Base-by-base conservation (phyloP, 92 coral and sea anemone genomes). In the Isaurus tuberculatus region DNA sequence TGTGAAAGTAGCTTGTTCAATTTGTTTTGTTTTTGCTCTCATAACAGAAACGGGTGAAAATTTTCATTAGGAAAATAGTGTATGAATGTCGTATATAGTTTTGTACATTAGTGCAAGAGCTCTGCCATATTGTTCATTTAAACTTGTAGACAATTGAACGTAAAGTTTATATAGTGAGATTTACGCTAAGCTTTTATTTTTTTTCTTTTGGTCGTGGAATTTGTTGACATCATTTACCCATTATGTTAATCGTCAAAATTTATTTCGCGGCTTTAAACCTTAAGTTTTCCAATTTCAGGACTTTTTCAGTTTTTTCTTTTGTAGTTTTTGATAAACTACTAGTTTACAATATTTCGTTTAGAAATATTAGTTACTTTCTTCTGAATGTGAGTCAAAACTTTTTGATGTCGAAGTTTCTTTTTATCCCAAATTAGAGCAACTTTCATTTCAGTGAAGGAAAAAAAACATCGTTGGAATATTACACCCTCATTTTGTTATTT, bases 41-140 rank as follows among this genome's bases (percentile, higher is more conserved):
- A 6, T 40, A 40, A 2, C 46, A 40, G 46, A 13, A 40, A 40
- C 11, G 46, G 46, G 46, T 40, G 0, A 40, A 40, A 40, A 40
- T 40, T 40, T 40, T 40, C 46, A 40, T 40, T 40, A 7, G 46
- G 11, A 40, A 40, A 20, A 49, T 74, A n/a, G 48, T 37, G 28
- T 74, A 8, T 16, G 48, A 48, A 26, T 73, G 29, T 29, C 27
- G 19, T 74, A 16, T 58, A 57, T 1, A 2, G 19, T 44, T 46
- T 15, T 57, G 65, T 57, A 57, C 8, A n/a, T 57, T 74, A 74
- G n/a, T 53, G 80, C 80, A 74, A 74, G 17, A 57, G 80, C 80
- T 74, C 80, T 74, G 80, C 80, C 80, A 74, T 74, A 29, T 77
- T 57, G 36, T 14, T 57, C 25, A 23, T 15, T 61, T 57, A 33